These are phyloP conservation scores for Buteo buteo DNA, from an alignment of 2,113 vertebrate genomes.

Conservation along the genomic window DNA sequence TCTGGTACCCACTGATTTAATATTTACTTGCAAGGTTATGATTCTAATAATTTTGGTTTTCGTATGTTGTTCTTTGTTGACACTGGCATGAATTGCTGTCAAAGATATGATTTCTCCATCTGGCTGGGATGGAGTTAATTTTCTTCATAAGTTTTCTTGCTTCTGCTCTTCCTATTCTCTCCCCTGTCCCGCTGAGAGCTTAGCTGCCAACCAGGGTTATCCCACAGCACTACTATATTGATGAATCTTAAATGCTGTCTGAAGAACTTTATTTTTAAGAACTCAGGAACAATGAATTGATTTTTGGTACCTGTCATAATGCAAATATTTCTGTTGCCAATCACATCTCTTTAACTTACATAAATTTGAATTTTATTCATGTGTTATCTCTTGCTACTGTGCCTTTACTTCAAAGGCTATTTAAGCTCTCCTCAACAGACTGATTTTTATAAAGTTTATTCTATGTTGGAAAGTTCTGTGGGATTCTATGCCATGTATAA, in stretches of 20 bases:
- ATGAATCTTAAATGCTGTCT: background rate
- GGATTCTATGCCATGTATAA: background rate
- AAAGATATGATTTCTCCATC: background rate
- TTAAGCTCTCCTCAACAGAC: background rate
- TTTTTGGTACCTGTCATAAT: background rate
- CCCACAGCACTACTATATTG: background rate
- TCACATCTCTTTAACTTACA: background rate
- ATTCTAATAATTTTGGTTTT: background rate
- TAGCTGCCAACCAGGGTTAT: background rate
- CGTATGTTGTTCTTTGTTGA: background rate
- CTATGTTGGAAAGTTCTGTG: background rate
- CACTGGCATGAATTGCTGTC: background rate
- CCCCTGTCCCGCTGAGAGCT: fast-evolving
- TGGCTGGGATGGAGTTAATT: background rate
- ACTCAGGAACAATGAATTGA: background rate
- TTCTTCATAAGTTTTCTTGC: background rate
- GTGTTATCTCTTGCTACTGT: background rate
- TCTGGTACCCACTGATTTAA: background rate
- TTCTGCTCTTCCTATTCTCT: background rate
- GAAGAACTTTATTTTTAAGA: background rate
- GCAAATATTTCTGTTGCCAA: background rate
- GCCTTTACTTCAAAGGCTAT: background rate
- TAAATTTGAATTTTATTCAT: background rate
- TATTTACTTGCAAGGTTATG: background rate
- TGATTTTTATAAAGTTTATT: background rate